Evolutionary conservation across 1,140 invertebrate genomes (phyloP).

Genomic region (Atta cephalotes): DNA sequence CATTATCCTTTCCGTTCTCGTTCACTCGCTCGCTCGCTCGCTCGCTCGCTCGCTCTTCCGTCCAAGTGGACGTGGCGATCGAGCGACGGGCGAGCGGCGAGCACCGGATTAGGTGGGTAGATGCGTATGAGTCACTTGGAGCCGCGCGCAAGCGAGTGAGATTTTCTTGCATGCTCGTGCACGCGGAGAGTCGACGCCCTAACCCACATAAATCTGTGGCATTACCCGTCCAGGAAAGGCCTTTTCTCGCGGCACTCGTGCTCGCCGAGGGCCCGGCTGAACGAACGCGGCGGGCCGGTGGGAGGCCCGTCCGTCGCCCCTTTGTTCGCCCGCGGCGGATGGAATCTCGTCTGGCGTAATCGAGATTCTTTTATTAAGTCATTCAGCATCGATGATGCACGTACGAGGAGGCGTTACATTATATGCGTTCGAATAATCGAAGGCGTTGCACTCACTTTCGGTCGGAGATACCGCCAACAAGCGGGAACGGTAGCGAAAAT

Average conservation of each 20-base stretch:
- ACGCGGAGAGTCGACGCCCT: conserved; percentile 76
- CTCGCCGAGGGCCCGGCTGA: conserved; percentile 9
- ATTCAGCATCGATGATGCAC: conserved; percentile 74
- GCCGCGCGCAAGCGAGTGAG: conserved; percentile 67
- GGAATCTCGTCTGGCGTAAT: conserved; percentile 74
- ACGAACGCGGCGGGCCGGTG: conserved; percentile 30
- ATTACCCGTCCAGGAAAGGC: conserved; percentile 73
- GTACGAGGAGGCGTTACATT: conserved; percentile 58
- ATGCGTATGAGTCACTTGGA: conserved; percentile 75
- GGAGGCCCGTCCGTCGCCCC: conserved; percentile 66
- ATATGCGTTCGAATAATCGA: conserved; percentile 50
- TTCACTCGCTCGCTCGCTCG: not conserved
- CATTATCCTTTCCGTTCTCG: not conserved
- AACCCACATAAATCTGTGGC: conserved; percentile 78
- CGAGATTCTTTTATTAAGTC: conserved; percentile 76
- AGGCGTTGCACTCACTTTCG: conserved; percentile 67
- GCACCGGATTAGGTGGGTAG: conserved; percentile 78
- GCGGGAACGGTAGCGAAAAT: conserved; percentile 12
- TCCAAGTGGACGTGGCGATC: conserved; percentile 36
- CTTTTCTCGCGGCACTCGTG: conserved; percentile 66
- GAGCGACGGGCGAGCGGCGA: conserved; percentile 31
- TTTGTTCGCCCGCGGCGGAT: conserved; percentile 73
- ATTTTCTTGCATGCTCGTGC: conserved; percentile 69
- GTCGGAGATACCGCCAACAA: conserved; percentile 38
- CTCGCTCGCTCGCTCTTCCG: conserved; percentile 44